Conservation (phyloP, 1,140 invertebrate species). For the Ditylenchus dipsaci region DNA sequence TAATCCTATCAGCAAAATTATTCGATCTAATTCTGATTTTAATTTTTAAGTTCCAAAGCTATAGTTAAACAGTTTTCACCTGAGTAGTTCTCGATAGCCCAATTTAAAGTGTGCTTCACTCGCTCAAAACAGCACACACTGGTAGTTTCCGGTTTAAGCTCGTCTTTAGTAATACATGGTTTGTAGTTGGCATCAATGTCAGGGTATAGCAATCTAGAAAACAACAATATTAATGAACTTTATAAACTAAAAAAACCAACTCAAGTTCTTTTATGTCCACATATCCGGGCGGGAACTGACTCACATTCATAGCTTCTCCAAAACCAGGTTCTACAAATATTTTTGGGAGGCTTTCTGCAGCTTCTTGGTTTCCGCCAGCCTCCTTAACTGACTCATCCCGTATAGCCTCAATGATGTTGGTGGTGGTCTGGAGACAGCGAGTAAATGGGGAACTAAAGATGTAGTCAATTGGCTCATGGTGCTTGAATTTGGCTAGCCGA, state of each 20-base stretch:
- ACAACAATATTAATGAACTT: slow-evolving; percentile 10
- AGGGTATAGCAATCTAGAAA: slow-evolving; percentile 22
- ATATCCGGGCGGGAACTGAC: slow-evolving; percentile 49
- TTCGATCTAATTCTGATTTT: too few relatives aligned
- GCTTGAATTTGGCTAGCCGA: slow-evolving; percentile 9
- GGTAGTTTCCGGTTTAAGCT: slow-evolving; percentile 25
- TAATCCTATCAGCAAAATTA: too few relatives aligned
- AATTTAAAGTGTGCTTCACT: slow-evolving; percentile 29
- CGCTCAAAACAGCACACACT: slow-evolving; percentile 34
- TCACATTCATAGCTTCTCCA: slow-evolving; percentile 44
- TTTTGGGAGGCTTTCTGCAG: slow-evolving; percentile 3
- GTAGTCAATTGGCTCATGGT: slow-evolving; percentile 38
- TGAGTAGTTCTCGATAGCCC: slow-evolving; percentile 34
- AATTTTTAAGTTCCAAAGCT: too few relatives aligned
- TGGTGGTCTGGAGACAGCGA: slow-evolving; percentile 51
- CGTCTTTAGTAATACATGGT: slow-evolving; percentile 35
- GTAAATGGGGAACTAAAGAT: slow-evolving; percentile 53
- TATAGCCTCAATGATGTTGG: slow-evolving; percentile 14
- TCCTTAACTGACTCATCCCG: slow-evolving; percentile 7
- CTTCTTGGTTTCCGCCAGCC: slow-evolving; percentile 16
- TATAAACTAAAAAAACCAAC: slow-evolving; percentile 36
- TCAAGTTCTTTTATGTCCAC: slow-evolving; percentile 40
- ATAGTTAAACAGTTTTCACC: too few relatives aligned
- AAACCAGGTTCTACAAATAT: slow-evolving; percentile 51
- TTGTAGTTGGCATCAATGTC: slow-evolving; percentile 31